phyloP scores from a whole-genome alignment of 1,140 invertebrate genomes.

The Metaphire vulgaris region DNA sequence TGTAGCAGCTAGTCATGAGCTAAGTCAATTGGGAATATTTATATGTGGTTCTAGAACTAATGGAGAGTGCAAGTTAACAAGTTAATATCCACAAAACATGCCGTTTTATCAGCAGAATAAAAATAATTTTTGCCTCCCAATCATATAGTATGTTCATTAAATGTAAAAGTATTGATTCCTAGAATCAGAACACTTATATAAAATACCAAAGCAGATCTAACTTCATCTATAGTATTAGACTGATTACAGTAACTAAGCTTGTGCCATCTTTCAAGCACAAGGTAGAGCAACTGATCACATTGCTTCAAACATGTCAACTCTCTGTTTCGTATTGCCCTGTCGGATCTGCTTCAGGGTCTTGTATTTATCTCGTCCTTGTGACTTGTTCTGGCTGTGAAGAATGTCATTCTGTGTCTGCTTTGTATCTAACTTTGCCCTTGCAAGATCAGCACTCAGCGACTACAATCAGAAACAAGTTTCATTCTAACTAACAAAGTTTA shows the following conservation, averaged over 20 bases:
- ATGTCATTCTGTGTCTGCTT: constrained; percentile 58
- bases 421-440: constrained; percentile 80
- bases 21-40: no score
- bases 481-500: neutral
- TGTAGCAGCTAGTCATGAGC: no score
- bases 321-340: constrained; percentile 97
- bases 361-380: constrained; percentile 84
- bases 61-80: no score
- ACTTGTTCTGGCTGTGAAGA: constrained; percentile 79
- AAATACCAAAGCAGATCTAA: neutral
- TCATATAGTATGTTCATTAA: no score
- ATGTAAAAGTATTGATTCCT: neutral
- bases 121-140: no score
- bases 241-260: neutral
- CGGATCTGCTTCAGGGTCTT: constrained; percentile 97
- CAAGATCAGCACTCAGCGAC: constrained; percentile 64
- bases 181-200: neutral
- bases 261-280: neutral
- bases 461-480: constrained; percentile 31
- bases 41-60: no score
- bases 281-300: neutral
- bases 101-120: no score
- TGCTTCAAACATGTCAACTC: constrained; percentile 94
- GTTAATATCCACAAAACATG: no score
- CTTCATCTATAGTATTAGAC: neutral